Evolutionary conservation across 2,888 invertebrate genomes (phyloP).

Genomic region (Podotricha telesiphe): DNA sequence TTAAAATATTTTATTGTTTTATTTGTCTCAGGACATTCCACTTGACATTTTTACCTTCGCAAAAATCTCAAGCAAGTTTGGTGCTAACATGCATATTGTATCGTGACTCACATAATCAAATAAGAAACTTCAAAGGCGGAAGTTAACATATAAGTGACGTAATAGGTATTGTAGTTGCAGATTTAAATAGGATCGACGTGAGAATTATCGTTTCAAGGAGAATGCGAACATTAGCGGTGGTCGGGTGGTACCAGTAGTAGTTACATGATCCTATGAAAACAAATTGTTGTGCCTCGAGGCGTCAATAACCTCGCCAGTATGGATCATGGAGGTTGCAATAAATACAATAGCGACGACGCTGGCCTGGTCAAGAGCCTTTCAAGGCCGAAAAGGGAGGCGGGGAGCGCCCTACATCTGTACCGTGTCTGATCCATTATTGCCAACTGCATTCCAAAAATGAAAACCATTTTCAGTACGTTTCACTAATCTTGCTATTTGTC

Average conservation of each 20-base stretch:
- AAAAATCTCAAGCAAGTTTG: slow-evolving; percentile 15
- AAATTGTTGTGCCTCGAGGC: slow-evolving; percentile 66
- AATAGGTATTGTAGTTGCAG: slow-evolving; percentile 80
- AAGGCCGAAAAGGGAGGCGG: slow-evolving; percentile 82
- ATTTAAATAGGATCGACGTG: slow-evolving; percentile 78
- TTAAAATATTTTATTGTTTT: slow-evolving; percentile 31
- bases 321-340: slow-evolving; percentile 83
- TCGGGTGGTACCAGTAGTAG: slow-evolving; percentile 54
- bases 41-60: slow-evolving; percentile 19
- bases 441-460: slow-evolving; percentile 67
- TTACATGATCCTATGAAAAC: slow-evolving; percentile 66
- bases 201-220: slow-evolving; percentile 78
- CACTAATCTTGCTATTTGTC: neutral
- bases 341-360: slow-evolving; percentile 78
- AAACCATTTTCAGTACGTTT: slow-evolving; percentile 1
- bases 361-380: slow-evolving; percentile 84
- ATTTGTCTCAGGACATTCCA: slow-evolving; percentile 26
- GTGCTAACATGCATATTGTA: slow-evolving; percentile 53
- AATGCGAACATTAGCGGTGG: slow-evolving; percentile 63
- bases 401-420: slow-evolving; percentile 78
- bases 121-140: slow-evolving; percentile 79
- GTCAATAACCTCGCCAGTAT: slow-evolving; percentile 82
- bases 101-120: slow-evolving; percentile 80
- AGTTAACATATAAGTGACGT: slow-evolving; percentile 79
- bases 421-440: slow-evolving; percentile 69